Percentiles rank a stretch among this genome's conserved stretches.
phyloP scores from a whole-genome alignment of 2,113 vertebrate species.

The Muscicapa adusta region DNA sequence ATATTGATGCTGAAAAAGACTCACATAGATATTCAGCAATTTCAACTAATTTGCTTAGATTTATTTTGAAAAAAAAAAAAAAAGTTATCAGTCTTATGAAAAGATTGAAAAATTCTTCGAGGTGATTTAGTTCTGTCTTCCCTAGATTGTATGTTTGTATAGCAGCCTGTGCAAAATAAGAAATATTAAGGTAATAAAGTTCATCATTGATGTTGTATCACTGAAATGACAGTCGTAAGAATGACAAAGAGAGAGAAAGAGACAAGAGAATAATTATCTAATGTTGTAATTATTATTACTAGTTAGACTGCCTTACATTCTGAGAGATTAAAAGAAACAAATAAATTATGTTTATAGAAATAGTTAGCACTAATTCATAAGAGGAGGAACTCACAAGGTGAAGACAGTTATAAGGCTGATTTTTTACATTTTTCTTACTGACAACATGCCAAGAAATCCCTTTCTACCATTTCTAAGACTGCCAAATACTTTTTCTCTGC shows the following conservation, averaged over 20 bases:
- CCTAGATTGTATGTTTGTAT: not conserved
- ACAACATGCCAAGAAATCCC: not conserved
- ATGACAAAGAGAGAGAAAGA: not conserved
- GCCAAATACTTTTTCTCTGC: not conserved
- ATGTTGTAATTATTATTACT: not conserved
- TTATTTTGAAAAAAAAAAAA: not conserved
- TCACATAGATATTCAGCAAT: not conserved
- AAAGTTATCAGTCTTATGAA: not conserved
- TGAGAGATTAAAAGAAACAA: not conserved
- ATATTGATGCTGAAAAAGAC: not conserved
- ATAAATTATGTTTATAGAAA: not conserved
- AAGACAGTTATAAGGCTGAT: not conserved
- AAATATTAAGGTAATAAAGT: constrained; percentile 15
- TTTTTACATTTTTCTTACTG: not conserved
- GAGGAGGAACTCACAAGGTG: not conserved
- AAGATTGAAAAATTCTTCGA: not conserved
- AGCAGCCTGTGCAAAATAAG: not conserved
- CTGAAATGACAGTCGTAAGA: not conserved
- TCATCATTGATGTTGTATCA: not conserved
- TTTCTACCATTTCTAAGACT: not conserved
- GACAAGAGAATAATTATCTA: not conserved
- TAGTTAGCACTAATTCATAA: not conserved
- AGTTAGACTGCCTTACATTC: not conserved
- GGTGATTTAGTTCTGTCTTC: not conserved
- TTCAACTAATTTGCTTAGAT: not conserved